Conservation (phyloP, 2,113 vertebrate species). For the Papio anubis region DNA sequence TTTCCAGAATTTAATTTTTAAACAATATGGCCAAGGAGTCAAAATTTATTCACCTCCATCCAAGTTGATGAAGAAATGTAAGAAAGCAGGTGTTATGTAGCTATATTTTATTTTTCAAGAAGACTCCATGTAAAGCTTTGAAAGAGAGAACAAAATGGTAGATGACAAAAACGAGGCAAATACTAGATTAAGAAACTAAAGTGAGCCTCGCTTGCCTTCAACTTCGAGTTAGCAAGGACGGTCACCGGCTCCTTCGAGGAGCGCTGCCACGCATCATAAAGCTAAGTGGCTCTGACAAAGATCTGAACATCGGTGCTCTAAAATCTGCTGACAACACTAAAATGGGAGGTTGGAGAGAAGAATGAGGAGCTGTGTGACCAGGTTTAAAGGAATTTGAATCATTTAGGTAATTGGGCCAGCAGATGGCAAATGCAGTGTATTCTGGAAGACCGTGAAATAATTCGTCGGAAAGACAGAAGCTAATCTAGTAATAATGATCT, state of each 20-base stretch:
- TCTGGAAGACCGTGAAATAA: not conserved
- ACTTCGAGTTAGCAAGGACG: not conserved
- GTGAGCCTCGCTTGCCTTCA: not conserved
- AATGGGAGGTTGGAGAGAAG: not conserved
- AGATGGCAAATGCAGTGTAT: conserved; percentile 55
- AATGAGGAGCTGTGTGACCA: not conserved
- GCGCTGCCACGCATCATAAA: rapidly evolving
- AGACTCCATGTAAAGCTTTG: not conserved
- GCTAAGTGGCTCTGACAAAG: not conserved
- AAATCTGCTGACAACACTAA: not conserved
- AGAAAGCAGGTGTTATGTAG: not conserved
- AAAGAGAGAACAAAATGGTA: not conserved
- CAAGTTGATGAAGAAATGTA: not conserved
- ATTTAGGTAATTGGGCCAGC: conserved; percentile 27
- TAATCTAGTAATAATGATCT: not conserved
- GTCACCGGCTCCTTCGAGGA: not conserved
- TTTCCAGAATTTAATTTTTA: not conserved
- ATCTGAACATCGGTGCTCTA: not conserved
- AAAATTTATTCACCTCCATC: not conserved
- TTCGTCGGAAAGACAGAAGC: not conserved
- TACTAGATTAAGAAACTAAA: not conserved
- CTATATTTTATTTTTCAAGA: not conserved
- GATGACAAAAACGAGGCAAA: not conserved
- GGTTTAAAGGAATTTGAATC: not conserved
- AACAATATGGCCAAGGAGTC: not conserved